These are phyloP conservation scores for Galemys pyrenaicus DNA, from an alignment of 2,113 vertebrate genomes.

Conservation along the genomic window DNA sequence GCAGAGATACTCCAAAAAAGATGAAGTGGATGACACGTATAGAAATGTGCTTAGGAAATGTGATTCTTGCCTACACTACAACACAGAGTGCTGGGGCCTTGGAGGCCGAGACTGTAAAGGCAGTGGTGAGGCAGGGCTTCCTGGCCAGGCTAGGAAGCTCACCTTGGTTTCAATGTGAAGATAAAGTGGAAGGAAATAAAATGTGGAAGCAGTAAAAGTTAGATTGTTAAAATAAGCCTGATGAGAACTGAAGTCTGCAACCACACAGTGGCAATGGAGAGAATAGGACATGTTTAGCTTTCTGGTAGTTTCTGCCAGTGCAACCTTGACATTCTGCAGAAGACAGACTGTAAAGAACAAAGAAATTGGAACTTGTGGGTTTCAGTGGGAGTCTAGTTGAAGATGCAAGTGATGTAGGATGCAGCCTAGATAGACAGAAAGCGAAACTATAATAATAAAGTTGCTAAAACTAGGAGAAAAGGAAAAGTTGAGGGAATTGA, in stretches of 20 bases:
- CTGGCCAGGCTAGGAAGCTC: neutral
- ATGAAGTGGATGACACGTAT: neutral
- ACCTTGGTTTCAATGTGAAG: neutral
- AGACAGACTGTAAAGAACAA: neutral
- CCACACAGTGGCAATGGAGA: neutral
- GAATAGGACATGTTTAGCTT: fast-evolving
- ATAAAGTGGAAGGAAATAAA: neutral
- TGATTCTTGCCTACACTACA: neutral
- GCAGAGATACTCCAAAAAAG: neutral
- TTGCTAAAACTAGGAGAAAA: neutral
- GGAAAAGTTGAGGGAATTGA: neutral
- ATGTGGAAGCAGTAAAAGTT: neutral
- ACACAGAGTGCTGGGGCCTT: neutral
- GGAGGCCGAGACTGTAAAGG: neutral
- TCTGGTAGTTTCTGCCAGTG: neutral
- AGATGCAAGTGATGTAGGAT: neutral
- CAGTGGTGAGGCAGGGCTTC: neutral
- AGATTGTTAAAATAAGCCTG: neutral
- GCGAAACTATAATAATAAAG: neutral
- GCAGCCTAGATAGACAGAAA: neutral
- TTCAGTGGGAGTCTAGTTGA: neutral
- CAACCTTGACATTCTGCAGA: neutral
- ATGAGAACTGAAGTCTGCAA: neutral
- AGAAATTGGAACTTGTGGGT: neutral
- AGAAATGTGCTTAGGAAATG: neutral